A percentile compares a stretch with the other conserved stretches of the same genome.
Conservation (phyloP, 1,140 invertebrate species). For the Ylistrum balloti region DNA sequence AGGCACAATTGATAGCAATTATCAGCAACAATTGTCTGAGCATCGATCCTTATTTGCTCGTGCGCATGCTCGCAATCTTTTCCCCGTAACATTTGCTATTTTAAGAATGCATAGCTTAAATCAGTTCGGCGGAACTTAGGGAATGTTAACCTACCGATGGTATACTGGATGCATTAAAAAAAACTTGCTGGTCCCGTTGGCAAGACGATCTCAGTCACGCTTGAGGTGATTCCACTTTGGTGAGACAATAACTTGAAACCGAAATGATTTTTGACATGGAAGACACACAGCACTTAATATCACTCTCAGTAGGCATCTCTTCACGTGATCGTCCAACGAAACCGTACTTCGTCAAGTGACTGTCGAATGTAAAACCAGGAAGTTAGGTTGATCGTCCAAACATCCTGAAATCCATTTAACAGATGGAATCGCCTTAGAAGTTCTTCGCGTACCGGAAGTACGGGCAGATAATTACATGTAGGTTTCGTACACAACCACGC, state of each 20-base stretch:
- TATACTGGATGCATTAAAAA: not conserved
- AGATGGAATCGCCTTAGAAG: not conserved
- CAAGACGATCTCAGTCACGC: not conserved
- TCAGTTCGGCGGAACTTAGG: not conserved
- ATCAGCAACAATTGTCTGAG: constrained; percentile 25
- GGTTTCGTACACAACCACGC: not conserved
- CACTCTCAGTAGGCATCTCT: not conserved
- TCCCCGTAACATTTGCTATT: not conserved
- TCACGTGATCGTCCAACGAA: not conserved
- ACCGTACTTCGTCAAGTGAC: not conserved
- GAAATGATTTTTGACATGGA: not conserved
- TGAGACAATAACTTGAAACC: not conserved
- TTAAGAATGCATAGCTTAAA: constrained; percentile 9
- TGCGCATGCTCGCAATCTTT: constrained; percentile 5
- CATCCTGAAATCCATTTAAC: not conserved
- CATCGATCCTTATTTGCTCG: constrained; percentile 22
- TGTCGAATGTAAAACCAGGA: not conserved
- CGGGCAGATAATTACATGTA: not conserved
- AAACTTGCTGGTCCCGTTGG: not conserved
- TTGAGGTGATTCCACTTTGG: not conserved
- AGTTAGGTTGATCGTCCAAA: not conserved
- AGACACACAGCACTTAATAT: not conserved
- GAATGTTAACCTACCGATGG: not conserved
- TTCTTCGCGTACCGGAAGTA: constrained; percentile 7
- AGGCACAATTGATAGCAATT: constrained; percentile 26